Evolutionary conservation across 2,888 invertebrate genomes (phyloP).

Genomic region (Epistrophe grossulariae): DNA sequence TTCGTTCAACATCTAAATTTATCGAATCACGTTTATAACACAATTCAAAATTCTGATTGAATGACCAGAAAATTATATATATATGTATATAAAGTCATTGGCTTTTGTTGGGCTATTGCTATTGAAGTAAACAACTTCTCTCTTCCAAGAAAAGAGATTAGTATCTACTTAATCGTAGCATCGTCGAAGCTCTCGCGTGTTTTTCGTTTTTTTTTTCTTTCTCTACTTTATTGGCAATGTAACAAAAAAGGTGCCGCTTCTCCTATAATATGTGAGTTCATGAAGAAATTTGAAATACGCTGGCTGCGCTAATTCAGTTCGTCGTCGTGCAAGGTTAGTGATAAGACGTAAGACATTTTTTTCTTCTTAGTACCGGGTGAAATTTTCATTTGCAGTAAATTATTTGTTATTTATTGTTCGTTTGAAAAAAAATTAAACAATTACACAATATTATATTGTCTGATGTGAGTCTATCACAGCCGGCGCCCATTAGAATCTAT

Average conservation of each 20-base stretch:
- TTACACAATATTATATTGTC: slow-evolving; percentile 6
- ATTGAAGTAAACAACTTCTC: slow-evolving; percentile 38
- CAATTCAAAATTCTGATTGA: slow-evolving; percentile 46
- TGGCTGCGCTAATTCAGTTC: slow-evolving; percentile 27
- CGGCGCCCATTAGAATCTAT: slow-evolving; percentile 6
- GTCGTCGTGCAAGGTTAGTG: slow-evolving; percentile 39
- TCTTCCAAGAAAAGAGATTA: slow-evolving; percentile 44
- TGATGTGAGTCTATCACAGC: neutral
- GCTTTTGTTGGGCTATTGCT: slow-evolving; percentile 54
- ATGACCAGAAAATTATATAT: slow-evolving; percentile 28
- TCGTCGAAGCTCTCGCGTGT: neutral
- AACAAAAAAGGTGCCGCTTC: slow-evolving; percentile 24
- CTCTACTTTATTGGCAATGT: slow-evolving; percentile 28
- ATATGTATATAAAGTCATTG: slow-evolving; percentile 36
- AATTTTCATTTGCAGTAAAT: no score
- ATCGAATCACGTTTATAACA: slow-evolving; percentile 26
- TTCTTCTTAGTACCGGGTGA: neutral
- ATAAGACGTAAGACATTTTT: slow-evolving; percentile 3
- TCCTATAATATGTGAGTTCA: slow-evolving; percentile 27
- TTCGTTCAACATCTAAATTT: neutral
- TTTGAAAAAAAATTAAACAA: neutral
- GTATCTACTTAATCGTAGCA: slow-evolving; percentile 25
- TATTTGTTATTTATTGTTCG: slow-evolving; percentile 1
- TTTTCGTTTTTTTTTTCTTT: neutral
- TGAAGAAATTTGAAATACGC: slow-evolving; percentile 34